A percentile compares a stretch with the other conserved stretches of the same genome.
These are phyloP conservation scores for Ptychochromis oligacanthus DNA, from an alignment of 2,113 vertebrate species.

Conservation along the genomic window DNA sequence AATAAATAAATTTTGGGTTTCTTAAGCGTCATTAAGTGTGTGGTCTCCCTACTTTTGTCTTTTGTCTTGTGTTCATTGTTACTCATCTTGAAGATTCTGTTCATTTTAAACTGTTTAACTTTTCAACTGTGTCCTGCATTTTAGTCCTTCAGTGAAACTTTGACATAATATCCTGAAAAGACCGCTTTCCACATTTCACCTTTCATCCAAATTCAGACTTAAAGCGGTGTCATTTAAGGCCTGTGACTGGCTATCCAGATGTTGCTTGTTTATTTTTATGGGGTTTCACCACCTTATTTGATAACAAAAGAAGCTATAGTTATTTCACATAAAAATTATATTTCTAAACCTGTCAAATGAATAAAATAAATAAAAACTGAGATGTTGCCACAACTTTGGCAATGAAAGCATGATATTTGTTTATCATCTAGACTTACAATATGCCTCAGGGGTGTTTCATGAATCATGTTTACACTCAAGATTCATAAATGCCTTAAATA, in stretches of 20 bases:
- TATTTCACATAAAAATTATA: neutral
- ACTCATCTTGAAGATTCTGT: too few species aligned
- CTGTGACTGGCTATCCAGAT: neutral
- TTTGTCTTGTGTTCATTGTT: too few species aligned
- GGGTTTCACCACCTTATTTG: neutral
- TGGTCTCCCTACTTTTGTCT: too few species aligned
- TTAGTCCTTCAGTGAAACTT: neutral
- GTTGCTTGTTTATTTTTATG: neutral
- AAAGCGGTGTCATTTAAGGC: neutral
- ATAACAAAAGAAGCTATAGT: neutral
- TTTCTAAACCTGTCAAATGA: neutral
- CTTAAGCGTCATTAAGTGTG: too few species aligned
- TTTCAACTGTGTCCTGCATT: too few species aligned
- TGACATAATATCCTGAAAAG: neutral
- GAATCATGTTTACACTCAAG: neutral
- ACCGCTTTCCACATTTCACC: neutral
- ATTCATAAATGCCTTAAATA: neutral
- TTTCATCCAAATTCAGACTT: too few species aligned
- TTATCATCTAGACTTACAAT: neutral
- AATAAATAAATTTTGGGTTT: too few species aligned
- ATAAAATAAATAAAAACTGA: too few species aligned
- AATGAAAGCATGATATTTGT: neutral
- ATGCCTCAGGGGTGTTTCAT: neutral
- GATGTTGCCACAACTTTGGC: neutral
- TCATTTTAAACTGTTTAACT: too few species aligned